Base-by-base conservation (phyloP, 2,797 vertebrate genomes). In the Melanotaenia nigrans region DNA sequence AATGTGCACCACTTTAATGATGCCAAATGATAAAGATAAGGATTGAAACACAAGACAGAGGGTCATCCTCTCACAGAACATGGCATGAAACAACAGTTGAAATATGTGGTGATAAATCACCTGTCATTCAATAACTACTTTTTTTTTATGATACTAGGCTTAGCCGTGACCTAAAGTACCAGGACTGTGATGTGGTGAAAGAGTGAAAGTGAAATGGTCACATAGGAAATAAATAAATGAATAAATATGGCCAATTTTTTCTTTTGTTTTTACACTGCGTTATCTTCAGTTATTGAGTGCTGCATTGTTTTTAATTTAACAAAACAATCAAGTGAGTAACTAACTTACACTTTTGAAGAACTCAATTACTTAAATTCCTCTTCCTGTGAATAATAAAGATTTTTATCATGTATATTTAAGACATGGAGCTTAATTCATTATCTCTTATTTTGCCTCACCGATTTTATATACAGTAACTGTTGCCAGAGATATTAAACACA, bases 161-260 rank as follows among this genome's bases (percentile, higher is more conserved):
- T 5, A 63, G 49, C 33, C 64, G 36, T 45, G 45, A 40, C 45
- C 66, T 67, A 77, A 74, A 69, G 68, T 77, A 73, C 66, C 33
- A 63, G 62, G n/a, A 9, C 33, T 61, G 53, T 8, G 51, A 18
- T 20, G 9, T 16, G 20, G 18, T 8, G 20, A 40, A 16, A 51
- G 57, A 14, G 53, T 71, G 30, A 62, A 33, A 75, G 30, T 63
- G 59, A 67, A 38, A 54, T 55, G 45, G 35, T 49, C 1, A 2
- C 54, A 65, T 47, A 22, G 47, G n/a, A 24, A 9, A 47, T 47
- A 33, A 35, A 24, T 16, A 36, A 33, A 36, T 59, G 1, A 10
- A 4, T 7, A 33, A 22, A 25, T 42, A 25, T 38, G 57, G 32
- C 67, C 2, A 0, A 10, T 2, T 5, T 20, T 32, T 60, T 24